Conservation (phyloP, 2,888 invertebrate species). For the Leptogaster cylindrica region DNA sequence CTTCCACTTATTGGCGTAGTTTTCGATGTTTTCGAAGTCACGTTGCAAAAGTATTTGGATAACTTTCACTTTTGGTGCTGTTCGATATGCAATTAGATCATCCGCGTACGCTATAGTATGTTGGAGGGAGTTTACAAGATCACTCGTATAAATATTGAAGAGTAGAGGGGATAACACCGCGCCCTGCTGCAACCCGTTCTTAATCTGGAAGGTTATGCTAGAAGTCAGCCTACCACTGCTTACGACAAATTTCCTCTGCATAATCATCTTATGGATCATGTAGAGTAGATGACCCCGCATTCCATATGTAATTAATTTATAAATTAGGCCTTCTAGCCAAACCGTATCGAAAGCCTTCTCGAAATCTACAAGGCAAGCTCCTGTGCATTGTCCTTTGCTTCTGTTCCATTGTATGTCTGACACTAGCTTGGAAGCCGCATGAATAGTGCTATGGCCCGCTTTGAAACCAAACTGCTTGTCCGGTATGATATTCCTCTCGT, state of each 20-base stretch:
- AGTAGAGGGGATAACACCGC: not conserved
- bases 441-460: not conserved
- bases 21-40: too few species aligned
- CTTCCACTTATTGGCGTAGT: too few species aligned
- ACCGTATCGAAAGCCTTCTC: slow-evolving; percentile 33
- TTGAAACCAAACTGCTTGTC: slow-evolving; percentile 31
- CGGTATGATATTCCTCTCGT: slow-evolving; percentile 10
- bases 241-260: not conserved
- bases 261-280: slow-evolving; percentile 2
- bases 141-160: not conserved
- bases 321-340: slow-evolving; percentile 10
- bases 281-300: not conserved
- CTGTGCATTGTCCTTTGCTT: slow-evolving; percentile 2
- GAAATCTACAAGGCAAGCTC: slow-evolving; percentile 8
- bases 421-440: slow-evolving; percentile 5
- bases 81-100: not conserved
- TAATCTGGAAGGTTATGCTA: not conserved
- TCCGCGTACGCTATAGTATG: slow-evolving; percentile 2
- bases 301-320: not conserved
- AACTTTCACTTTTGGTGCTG: too few species aligned
- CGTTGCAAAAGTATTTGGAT: too few species aligned
- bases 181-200: slow-evolving; percentile 9
- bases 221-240: not conserved
- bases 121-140: not conserved
- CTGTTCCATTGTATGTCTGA: slow-evolving; percentile 3